Percentiles rank a stretch among this genome's conserved stretches.
Conservation (phyloP, 2,113 vertebrate species). For the Melanerpes aurifrons region DNA sequence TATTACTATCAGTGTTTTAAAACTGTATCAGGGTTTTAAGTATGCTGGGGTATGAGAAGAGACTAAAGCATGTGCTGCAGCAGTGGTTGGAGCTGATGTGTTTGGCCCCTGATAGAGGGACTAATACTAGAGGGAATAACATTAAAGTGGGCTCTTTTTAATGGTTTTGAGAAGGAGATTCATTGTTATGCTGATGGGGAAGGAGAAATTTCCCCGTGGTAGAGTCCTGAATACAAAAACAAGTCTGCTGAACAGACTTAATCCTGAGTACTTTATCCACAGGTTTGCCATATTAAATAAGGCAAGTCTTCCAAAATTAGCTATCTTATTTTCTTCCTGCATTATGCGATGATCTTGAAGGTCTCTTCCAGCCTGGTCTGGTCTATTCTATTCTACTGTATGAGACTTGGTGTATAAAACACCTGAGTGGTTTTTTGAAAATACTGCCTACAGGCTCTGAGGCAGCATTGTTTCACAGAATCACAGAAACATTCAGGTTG, state of each 20-base stretch:
- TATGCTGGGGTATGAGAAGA: neutral
- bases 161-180: neutral
- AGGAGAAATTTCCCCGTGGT: neutral
- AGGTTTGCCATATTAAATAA: neutral
- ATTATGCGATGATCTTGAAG: neutral
- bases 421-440: accelerated
- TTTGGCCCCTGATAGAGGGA: neutral
- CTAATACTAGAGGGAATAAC: neutral
- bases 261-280: neutral
- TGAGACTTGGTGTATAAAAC: neutral
- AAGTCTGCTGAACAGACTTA: neutral
- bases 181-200: neutral
- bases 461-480: neutral
- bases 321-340: neutral
- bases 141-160: neutral
- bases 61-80: neutral
- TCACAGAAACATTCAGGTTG: no score
- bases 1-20: neutral
- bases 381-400: neutral
- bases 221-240: neutral
- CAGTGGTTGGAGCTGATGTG: neutral
- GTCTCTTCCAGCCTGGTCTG: no score
- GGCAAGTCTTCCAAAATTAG: neutral
- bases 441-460: neutral
- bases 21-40: neutral